These are phyloP conservation scores for Patella depressa DNA, from an alignment of 2,888 invertebrate species.

Conservation along the genomic window DNA sequence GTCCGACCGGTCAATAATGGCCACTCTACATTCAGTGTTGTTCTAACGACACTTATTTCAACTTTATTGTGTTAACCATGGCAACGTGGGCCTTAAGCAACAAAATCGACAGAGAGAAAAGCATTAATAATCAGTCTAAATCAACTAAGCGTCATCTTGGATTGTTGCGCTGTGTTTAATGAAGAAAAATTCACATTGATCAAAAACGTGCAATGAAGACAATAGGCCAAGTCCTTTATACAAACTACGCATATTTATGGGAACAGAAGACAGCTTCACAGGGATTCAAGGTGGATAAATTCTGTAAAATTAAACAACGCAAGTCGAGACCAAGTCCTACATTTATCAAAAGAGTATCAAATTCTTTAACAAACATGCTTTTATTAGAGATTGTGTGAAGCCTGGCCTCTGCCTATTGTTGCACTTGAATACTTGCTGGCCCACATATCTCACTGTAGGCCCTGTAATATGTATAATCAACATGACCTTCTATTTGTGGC, in stretches of 20 bases:
- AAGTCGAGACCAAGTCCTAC: neutral
- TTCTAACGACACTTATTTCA: neutral
- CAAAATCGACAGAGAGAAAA: neutral
- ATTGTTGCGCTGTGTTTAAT: too few species aligned
- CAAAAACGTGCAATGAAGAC: too few species aligned
- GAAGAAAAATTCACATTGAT: too few species aligned
- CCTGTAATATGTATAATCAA: neutral
- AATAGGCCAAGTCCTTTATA: too few species aligned
- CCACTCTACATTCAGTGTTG: too few species aligned
- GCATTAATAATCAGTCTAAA: too few species aligned
- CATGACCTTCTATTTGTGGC: neutral
- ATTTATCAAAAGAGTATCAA: constrained; percentile 5
- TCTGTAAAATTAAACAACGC: too few species aligned
- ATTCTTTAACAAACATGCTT: constrained; percentile 10
- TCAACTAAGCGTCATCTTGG: too few species aligned
- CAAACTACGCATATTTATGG: too few species aligned
- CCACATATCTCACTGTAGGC: constrained; percentile 2
- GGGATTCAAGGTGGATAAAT: too few species aligned
- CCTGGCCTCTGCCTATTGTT: neutral
- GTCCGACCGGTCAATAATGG: too few species aligned
- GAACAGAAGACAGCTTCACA: too few species aligned
- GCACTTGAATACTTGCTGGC: constrained; percentile 1
- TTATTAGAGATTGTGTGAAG: neutral
- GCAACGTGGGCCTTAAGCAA: constrained; percentile 3
- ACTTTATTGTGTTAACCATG: constrained; percentile 6